phyloP scores from a whole-genome alignment of 2,888 invertebrate genomes.

The Orthonychiurus folsomi region DNA sequence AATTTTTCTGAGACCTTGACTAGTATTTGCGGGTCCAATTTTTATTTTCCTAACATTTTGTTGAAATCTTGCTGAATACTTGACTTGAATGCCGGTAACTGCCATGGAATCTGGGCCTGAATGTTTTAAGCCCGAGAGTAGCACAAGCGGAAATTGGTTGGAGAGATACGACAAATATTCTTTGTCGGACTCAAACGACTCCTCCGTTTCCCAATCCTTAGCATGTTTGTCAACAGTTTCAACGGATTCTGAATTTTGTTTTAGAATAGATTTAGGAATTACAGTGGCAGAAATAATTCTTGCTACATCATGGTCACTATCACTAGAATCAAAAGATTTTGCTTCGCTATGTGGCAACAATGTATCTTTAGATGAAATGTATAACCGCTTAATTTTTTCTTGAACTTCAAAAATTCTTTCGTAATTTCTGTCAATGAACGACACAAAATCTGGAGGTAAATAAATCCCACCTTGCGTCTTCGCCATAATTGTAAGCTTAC shows the following conservation, averaged over 20 bases:
- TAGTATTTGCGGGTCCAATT: too few relatives aligned
- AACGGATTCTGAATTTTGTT: neutral
- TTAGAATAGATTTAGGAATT: constrained; percentile 24
- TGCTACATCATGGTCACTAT: constrained; percentile 24
- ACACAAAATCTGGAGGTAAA: constrained; percentile 31
- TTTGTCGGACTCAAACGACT: constrained; percentile 14
- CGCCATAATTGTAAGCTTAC: too few relatives aligned
- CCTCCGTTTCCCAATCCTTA: neutral
- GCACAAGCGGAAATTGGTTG: constrained; percentile 20
- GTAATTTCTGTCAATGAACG: constrained; percentile 34
- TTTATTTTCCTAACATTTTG: neutral
- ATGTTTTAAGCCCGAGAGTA: neutral
- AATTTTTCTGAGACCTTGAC: neutral
- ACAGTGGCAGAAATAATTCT: constrained; percentile 33
- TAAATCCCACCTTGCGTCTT: constrained; percentile 5
- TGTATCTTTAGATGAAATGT: neutral
- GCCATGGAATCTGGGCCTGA: constrained; percentile 1
- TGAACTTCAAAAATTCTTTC: constrained; percentile 33
- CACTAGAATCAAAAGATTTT: constrained; percentile 32
- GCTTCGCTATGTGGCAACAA: neutral
- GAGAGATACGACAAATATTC: constrained; percentile 11
- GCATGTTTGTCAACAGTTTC: neutral
- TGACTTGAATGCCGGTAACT: constrained; percentile 14
- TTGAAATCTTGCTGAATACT: neutral
- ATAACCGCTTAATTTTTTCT: constrained; percentile 32